These are phyloP conservation scores for Uloborus plumipes DNA, from an alignment of 2,888 invertebrate genomes.

Conservation along the genomic window DNA sequence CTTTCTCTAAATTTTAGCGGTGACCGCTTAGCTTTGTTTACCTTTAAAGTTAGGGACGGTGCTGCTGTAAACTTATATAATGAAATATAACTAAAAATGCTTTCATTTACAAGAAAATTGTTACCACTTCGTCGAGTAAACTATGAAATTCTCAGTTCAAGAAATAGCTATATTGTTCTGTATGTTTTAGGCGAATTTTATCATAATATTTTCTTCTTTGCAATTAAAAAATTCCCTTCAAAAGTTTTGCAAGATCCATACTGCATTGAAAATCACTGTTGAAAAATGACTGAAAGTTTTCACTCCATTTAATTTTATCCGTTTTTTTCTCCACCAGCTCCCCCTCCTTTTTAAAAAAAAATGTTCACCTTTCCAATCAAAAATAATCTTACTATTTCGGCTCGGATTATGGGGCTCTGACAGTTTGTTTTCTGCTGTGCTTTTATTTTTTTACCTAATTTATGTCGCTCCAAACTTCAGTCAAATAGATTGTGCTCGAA, in stretches of 20 bases:
- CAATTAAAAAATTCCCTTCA: neutral
- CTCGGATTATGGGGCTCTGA: no score
- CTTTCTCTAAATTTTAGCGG: no score
- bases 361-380: no score
- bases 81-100: neutral
- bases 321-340: neutral
- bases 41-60: neutral
- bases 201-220: neutral
- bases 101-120: conserved; percentile 17
- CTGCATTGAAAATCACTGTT: no score
- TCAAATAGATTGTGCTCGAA: no score
- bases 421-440: no score
- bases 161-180: conserved; percentile 59
- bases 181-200: conserved; percentile 21
- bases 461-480: no score
- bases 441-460: no score
- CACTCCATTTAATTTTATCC: neutral
- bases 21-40: no score
- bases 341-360: no score
- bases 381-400: no score
- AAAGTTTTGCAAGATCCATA: neutral
- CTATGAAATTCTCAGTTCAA: conserved; percentile 20
- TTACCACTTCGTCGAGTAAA: conserved; percentile 17
- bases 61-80: neutral
- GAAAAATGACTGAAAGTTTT: no score